Base-by-base conservation (phyloP, 2,888 invertebrate genomes). In the Dinocampus coccinellae region DNA sequence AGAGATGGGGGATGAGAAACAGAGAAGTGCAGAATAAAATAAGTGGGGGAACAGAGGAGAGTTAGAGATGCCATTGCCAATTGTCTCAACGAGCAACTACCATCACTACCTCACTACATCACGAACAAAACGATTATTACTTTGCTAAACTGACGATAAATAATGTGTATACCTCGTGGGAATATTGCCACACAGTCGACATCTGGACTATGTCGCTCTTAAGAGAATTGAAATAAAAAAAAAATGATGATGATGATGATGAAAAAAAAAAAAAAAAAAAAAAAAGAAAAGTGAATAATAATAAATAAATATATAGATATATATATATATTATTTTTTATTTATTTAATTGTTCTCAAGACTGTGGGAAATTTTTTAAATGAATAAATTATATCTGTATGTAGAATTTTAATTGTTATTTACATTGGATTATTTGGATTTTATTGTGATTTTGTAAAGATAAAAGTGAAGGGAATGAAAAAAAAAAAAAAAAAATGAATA, bases 71-170 rank as follows among this genome's bases (percentile, higher is more conserved):
- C 53, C 53, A 69, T 62, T 69, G 61, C 53, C 26, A 36, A 60
- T 69, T 63, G 69, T 63, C 53, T 69, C 60, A 53, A 60, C 53
- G 68, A 52, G 34, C 29, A 60, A 60, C 53, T 60, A 11, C 34
- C 22, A 16, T 47, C n/a, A 47, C 47, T 47, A 4, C n/a, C 39
- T 34, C 13, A 66, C 57, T 55, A 42, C 61, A 72, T 47, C 47
- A 47, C 47, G 16, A 73, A 75, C 74, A 75, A 74, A 76, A 75
- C 62, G 73, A 72, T 76, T 73, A 75, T 77, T 76, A 73, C 73
- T 75, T 73, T 65, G 71, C 47, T 72, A 76, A 77, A 75, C 73
- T 72, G 75, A 75, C 73, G 77, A 77, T 77, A 77, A 76, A 76
- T 77, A 77, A 77, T 75, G 73, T 67, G 65, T 66, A 69, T 58